These are phyloP conservation scores for Taenioides sp. DNA, from an alignment of 2,797 vertebrate species.

Conservation along the genomic window DNA sequence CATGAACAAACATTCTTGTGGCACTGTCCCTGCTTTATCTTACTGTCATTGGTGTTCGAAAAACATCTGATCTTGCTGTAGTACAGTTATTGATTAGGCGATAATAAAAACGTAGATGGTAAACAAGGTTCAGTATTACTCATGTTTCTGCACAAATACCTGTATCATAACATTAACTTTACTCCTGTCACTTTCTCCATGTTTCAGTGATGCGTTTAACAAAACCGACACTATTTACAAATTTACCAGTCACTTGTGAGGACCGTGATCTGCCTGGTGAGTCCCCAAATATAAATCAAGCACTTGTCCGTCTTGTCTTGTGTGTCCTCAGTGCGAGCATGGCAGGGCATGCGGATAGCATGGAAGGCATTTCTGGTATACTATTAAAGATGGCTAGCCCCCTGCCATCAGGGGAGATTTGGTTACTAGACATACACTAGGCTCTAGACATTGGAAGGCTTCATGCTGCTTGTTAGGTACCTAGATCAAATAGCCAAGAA, in stretches of 20 bases:
- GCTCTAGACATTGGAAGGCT: neutral
- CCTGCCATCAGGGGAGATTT: neutral
- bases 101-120: neutral
- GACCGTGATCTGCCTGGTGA: constrained; percentile 95
- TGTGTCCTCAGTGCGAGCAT: neutral
- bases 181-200: neutral
- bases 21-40: neutral
- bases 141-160: neutral
- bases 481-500: neutral
- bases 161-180: constrained; percentile 9
- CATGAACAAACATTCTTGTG: neutral
- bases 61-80: neutral
- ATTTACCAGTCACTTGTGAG: constrained; percentile 96
- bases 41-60: neutral
- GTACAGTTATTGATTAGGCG: neutral
- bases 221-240: constrained; percentile 97
- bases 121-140: neutral
- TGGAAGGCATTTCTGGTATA: neutral
- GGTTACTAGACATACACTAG: neutral
- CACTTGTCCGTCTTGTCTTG: neutral
- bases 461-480: neutral
- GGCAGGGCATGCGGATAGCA: neutral
- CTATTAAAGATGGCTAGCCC: neutral
- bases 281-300: constrained; percentile 3
- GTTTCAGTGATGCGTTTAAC: constrained; percentile 94